phyloP scores from a whole-genome alignment of 2,888 invertebrate species.

The Trissoscelio sp. region DNA sequence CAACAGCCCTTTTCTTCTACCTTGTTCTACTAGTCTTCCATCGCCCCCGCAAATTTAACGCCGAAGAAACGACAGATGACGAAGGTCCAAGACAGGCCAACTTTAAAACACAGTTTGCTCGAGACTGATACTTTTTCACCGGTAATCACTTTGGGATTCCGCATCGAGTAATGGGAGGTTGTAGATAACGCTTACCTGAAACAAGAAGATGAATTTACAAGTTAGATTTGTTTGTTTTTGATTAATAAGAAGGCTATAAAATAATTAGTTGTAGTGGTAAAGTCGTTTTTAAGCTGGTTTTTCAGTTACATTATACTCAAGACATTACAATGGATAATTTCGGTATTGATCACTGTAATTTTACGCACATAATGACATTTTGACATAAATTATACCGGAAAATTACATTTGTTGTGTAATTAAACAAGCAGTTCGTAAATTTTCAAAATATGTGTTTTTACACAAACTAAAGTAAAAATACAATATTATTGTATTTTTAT shows the following conservation, averaged over 20 bases:
- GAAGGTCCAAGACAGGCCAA: slow-evolving; percentile 23
- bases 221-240: background rate
- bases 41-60: slow-evolving; percentile 48
- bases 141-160: slow-evolving; percentile 10
- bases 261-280: background rate
- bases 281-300: too few relatives aligned
- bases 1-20: slow-evolving; percentile 38
- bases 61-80: slow-evolving; percentile 49
- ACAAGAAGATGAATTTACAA: background rate
- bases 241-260: background rate
- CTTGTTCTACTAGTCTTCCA: slow-evolving; percentile 23
- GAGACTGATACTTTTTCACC: slow-evolving; percentile 14
- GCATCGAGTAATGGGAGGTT: background rate
- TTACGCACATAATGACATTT: too few relatives aligned
- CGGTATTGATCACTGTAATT: too few relatives aligned
- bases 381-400: too few relatives aligned
- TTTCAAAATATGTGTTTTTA: too few relatives aligned
- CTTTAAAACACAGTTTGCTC: slow-evolving; percentile 21
- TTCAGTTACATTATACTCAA: too few relatives aligned
- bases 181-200: slow-evolving; percentile 37
- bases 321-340: too few relatives aligned
- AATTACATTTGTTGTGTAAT: too few relatives aligned
- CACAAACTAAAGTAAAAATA: too few relatives aligned
- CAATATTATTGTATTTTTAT: too few relatives aligned
- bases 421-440: too few relatives aligned